phyloP scores from a whole-genome alignment of 2,888 invertebrate genomes.

The Dryobota labecula region DNA sequence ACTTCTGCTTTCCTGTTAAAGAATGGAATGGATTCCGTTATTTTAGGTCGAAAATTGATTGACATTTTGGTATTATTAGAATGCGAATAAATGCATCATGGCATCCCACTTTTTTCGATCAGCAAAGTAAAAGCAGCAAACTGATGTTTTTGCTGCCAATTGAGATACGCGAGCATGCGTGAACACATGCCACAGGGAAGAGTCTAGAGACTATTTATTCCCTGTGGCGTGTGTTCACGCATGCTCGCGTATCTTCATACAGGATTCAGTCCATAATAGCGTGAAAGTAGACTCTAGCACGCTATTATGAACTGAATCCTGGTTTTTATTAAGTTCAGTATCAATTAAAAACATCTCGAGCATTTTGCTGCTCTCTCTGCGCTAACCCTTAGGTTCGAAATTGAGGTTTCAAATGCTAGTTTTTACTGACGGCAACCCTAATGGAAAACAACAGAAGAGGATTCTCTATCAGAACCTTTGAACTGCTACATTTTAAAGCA shows the following conservation, averaged over 20 bases:
- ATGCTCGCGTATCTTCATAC: no score
- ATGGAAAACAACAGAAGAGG: no score
- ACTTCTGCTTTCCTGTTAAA: slow-evolving; percentile 81
- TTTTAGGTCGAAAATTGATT: not conserved
- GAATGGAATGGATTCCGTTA: not conserved
- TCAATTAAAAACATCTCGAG: not conserved
- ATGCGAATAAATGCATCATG: not conserved
- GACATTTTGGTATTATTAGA: not conserved
- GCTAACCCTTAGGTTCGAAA: not conserved
- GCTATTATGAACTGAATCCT: not conserved
- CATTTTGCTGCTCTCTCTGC: not conserved
- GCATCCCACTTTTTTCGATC: no score
- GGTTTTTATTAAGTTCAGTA: not conserved
- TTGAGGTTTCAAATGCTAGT: not conserved
- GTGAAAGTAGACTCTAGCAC: no score
- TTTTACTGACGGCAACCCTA: no score
- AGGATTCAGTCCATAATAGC: no score
- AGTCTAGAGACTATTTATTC: no score
- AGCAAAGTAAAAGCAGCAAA: not conserved
- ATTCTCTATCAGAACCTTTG: no score
- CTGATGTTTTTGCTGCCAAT: not conserved
- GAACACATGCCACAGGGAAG: not conserved
- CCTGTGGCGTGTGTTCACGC: no score
- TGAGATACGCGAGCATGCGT: no score
- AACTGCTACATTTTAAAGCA: not conserved